Conservation (phyloP, 1,140 invertebrate species). For the Triops longicaudatus region DNA sequence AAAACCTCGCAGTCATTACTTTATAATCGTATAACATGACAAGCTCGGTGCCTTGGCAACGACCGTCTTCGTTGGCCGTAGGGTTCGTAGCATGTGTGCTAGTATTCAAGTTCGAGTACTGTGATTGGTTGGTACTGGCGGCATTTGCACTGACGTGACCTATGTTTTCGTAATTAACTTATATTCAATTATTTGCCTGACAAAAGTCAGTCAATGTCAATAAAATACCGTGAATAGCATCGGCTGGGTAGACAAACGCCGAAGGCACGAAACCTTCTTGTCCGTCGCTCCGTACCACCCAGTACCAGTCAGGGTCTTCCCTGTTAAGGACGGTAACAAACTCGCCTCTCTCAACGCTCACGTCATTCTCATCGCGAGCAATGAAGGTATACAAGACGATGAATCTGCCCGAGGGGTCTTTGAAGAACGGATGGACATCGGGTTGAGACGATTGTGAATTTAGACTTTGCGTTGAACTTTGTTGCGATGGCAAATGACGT, state of each 20-base stretch:
- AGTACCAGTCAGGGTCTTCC: constrained; percentile 92
- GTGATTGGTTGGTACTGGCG: background rate
- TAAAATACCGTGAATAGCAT: constrained; percentile 59
- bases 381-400: constrained; percentile 89
- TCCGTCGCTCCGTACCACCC: constrained; percentile 82
- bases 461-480: constrained; percentile 25
- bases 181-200: constrained; percentile 40
- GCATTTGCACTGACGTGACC: constrained; percentile 16
- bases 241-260: constrained; percentile 85
- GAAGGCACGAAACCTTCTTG: constrained; percentile 93
- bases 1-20: too few relatives aligned
- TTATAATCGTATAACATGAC: constrained; percentile 93
- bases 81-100: constrained; percentile 24
- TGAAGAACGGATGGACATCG: constrained; percentile 76
- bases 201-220: constrained; percentile 22
- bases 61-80: constrained; percentile 35
- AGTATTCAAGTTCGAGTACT: constrained; percentile 24
- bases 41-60: constrained; percentile 76
- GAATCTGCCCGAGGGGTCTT: constrained; percentile 79
- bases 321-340: constrained; percentile 88
- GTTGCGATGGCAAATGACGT: constrained; percentile 29
- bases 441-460: constrained; percentile 50
- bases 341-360: constrained; percentile 84
- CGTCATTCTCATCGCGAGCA: constrained; percentile 86
- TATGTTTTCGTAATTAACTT: background rate